Conservation (phyloP, 2,888 invertebrate species). For the Lottia scabra region DNA sequence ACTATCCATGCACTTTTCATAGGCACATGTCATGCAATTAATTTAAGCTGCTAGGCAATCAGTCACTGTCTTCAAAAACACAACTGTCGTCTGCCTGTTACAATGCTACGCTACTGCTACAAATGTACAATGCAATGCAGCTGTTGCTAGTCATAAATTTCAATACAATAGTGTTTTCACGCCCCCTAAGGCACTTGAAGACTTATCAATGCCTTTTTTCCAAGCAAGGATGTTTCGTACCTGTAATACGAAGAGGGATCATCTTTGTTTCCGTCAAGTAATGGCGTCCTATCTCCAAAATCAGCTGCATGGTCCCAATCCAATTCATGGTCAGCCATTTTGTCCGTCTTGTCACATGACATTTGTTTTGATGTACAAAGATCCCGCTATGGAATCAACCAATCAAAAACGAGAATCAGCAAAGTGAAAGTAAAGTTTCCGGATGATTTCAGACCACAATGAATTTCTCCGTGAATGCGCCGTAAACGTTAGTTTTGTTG, state of each 20-base stretch:
- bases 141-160: background rate
- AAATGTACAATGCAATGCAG: background rate
- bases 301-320: slow-evolving; percentile 29
- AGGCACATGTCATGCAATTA: too few species aligned
- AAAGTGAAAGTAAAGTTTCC: background rate
- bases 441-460: too few species aligned
- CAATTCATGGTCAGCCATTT: slow-evolving; percentile 29
- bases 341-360: slow-evolving; percentile 20
- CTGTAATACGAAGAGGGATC: slow-evolving; percentile 18
- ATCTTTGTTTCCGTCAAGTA: slow-evolving; percentile 3
- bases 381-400: background rate
- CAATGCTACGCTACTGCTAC: too few species aligned
- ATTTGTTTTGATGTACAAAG: slow-evolving; percentile 4
- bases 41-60: too few species aligned
- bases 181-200: background rate
- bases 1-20: too few species aligned
- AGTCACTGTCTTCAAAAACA: too few species aligned
- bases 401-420: background rate
- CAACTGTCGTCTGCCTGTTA: too few species aligned
- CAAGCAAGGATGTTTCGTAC: background rate
- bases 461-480: too few species aligned
- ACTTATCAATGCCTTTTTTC: background rate
- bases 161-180: background rate
- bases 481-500: too few species aligned
- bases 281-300: slow-evolving; percentile 10